Evolutionary conservation across 2,888 invertebrate species (phyloP).

Genomic region (Rhamnusium bicolor): DNA sequence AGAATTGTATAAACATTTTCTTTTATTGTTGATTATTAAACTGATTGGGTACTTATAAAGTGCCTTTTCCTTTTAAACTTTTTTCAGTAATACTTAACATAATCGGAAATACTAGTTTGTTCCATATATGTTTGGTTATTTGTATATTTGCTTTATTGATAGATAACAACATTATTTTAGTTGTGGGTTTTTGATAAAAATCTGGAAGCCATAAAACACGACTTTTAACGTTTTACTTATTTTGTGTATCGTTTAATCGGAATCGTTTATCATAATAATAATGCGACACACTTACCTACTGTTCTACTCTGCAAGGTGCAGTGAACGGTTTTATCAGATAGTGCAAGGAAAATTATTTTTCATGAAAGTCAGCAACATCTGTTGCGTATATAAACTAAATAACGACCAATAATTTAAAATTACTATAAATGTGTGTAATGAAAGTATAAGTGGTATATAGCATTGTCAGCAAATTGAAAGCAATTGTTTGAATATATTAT

Average conservation of each 20-base stretch:
- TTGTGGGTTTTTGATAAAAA: no score
- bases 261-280: background rate
- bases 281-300: conserved; percentile 35
- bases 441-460: conserved; percentile 22
- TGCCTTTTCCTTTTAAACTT: no score
- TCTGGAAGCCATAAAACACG: background rate
- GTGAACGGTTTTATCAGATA: conserved; percentile 17
- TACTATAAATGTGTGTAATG: conserved; percentile 20
- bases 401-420: conserved; percentile 11
- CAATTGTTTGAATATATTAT: conserved; percentile 17
- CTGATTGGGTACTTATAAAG: no score
- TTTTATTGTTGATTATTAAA: no score
- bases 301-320: background rate
- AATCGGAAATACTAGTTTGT: no score
- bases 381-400: conserved; percentile 21
- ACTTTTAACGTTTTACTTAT: background rate
- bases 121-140: no score
- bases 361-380: conserved; percentile 27
- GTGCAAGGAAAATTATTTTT: conserved; percentile 8
- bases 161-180: no score
- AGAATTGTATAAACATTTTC: no score
- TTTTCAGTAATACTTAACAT: no score
- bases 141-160: no score
- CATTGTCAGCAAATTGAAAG: conserved; percentile 11
- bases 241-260: background rate